Evolutionary conservation across 2,888 invertebrate species (phyloP).

Genomic region (Tenthredo amoena): DNA sequence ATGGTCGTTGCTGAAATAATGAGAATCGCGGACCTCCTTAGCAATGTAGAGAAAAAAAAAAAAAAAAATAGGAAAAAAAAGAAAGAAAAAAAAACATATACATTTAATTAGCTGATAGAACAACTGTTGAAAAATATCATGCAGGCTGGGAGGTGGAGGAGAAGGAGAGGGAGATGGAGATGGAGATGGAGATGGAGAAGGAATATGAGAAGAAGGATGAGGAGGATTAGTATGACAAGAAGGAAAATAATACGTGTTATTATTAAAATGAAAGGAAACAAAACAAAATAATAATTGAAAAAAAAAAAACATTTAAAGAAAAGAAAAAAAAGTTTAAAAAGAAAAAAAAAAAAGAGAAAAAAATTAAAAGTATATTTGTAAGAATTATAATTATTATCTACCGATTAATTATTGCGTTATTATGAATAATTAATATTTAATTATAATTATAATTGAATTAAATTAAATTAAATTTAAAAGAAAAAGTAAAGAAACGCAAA

Average conservation of each 20-base stretch:
- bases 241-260: constrained; percentile 14
- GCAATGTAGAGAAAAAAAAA: constrained; percentile 29
- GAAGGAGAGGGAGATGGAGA: background rate
- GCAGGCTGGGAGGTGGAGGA: background rate
- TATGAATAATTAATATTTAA: constrained; percentile 60
- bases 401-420: constrained; percentile 62
- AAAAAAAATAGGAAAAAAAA: background rate
- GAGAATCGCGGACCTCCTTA: constrained; percentile 20
- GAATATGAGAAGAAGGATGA: background rate
- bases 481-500: background rate
- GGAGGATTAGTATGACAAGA: background rate
- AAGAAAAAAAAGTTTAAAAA: constrained; percentile 34
- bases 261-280: constrained; percentile 31
- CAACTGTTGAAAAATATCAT: constrained; percentile 35
- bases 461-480: background rate
- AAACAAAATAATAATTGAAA: constrained; percentile 29
- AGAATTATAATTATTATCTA: constrained; percentile 56
- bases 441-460: constrained; percentile 24
- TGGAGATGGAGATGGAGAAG: background rate
- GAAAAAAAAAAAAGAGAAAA: constrained; percentile 41
- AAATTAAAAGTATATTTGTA: constrained; percentile 62
- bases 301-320: constrained; percentile 46
- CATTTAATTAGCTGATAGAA: constrained; percentile 47
- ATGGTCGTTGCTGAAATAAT: background rate
- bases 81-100: background rate